These are phyloP conservation scores for Morelia viridis DNA, from an alignment of 2,797 vertebrate genomes.

Conservation along the genomic window DNA sequence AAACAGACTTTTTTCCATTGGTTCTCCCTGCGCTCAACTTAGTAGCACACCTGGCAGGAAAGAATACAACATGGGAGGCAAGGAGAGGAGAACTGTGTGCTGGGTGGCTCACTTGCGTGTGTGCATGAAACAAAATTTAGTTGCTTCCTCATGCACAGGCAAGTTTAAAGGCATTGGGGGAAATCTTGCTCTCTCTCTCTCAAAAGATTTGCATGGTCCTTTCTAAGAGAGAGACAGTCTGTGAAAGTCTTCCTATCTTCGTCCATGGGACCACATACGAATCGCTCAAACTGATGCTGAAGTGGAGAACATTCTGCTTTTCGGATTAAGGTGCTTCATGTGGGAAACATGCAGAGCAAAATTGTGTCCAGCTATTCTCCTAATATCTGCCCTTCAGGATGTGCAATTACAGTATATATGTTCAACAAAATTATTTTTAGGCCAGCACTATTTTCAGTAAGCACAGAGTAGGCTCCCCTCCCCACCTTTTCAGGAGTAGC, in stretches of 20 bases:
- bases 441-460: neutral
- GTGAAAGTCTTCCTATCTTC: neutral
- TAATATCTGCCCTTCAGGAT: conserved; percentile 27
- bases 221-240: neutral
- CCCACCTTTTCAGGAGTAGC: neutral
- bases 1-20: neutral
- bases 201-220: conserved; percentile 13
- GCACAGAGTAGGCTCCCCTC: neutral
- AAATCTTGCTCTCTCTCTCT: neutral
- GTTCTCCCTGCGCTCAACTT: neutral
- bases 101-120: neutral
- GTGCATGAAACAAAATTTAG: neutral
- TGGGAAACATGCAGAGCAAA: conserved; percentile 49
- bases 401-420: conserved; percentile 42
- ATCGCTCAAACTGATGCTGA: conserved; percentile 42
- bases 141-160: neutral
- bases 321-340: conserved; percentile 39
- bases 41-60: neutral
- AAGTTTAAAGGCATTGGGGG: neutral
- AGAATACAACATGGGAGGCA: neutral
- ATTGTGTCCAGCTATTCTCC: conserved; percentile 44
- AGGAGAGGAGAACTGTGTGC: too few species aligned
- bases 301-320: conserved; percentile 44
- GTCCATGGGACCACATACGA: conserved; percentile 9
- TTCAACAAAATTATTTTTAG: conserved; percentile 43